phyloP scores from a whole-genome alignment of 2,113 vertebrate genomes.

The Tapirus terrestris region DNA sequence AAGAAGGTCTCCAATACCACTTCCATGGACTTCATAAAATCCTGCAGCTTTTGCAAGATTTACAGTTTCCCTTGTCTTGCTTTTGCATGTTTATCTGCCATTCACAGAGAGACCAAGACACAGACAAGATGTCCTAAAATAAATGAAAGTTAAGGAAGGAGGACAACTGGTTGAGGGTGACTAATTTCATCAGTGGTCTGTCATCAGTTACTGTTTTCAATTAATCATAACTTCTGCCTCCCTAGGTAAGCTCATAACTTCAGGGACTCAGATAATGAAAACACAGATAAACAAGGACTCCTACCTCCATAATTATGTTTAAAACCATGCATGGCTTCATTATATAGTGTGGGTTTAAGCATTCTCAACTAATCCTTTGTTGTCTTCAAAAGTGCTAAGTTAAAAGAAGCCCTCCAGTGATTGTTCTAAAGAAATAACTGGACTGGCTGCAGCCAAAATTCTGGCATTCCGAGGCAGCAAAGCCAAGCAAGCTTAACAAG shows the following conservation, averaged over 20 bases:
- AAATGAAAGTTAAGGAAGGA: not conserved
- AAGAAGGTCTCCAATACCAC: not conserved
- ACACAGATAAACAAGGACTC: not conserved
- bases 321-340: not conserved
- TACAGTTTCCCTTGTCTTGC: not conserved
- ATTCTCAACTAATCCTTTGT: constrained; percentile 25
- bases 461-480: not conserved
- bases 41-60: not conserved
- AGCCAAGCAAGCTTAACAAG: not conserved
- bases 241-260: constrained; percentile 8
- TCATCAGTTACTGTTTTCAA: constrained; percentile 14
- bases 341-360: not conserved
- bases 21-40: not conserved
- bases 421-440: constrained; percentile 9
- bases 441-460: not conserved
- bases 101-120: not conserved
- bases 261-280: not conserved
- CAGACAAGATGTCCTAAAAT: not conserved
- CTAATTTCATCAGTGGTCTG: constrained; percentile 12
- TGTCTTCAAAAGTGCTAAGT: constrained; percentile 50
- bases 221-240: constrained; percentile 24
- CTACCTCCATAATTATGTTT: not conserved
- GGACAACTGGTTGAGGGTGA: not conserved
- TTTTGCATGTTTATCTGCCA: not conserved
- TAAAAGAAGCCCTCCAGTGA: constrained; percentile 38